phyloP scores from a whole-genome alignment of 2,888 invertebrate species.

The Plemyria rubiginata region DNA sequence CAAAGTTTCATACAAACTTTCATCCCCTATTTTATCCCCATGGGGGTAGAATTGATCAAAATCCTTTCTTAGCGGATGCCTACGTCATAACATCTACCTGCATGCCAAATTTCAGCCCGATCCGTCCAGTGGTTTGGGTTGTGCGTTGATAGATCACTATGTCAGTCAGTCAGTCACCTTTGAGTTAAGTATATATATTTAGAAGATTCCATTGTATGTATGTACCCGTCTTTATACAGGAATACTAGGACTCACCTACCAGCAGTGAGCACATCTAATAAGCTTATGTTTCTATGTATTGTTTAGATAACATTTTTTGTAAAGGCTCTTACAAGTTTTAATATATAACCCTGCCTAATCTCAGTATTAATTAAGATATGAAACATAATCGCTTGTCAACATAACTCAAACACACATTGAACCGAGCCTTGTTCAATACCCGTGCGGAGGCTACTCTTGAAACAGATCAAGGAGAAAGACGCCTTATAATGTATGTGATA shows the following conservation, averaged over 20 bases:
- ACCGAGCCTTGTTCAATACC: conserved; percentile 35
- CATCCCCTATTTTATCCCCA: too few species aligned
- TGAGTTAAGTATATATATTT: too few species aligned
- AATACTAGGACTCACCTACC: neutral
- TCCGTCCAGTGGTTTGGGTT: too few species aligned
- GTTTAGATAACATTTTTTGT: conserved; percentile 2
- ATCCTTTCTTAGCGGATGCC: too few species aligned
- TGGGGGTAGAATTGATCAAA: too few species aligned
- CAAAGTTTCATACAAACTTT: too few species aligned
- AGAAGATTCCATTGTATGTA: too few species aligned
- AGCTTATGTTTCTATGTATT: neutral
- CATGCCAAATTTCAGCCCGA: too few species aligned
- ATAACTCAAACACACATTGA: conserved; percentile 30
- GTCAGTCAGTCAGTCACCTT: too few species aligned
- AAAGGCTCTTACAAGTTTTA: conserved; percentile 4
- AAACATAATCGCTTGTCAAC: conserved; percentile 37
- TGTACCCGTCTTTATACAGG: too few species aligned
- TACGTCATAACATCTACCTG: too few species aligned
- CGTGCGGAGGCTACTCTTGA: conserved; percentile 22
- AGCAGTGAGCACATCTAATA: neutral
- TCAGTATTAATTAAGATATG: conserved; percentile 27
- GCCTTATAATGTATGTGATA: conserved; percentile 4
- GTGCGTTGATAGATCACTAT: too few species aligned
- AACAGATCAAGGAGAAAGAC: conserved; percentile 18
- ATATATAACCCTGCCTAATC: conserved; percentile 12